These are phyloP conservation scores for Trilocha varians DNA, from an alignment of 2,888 invertebrate genomes.

Conservation along the genomic window DNA sequence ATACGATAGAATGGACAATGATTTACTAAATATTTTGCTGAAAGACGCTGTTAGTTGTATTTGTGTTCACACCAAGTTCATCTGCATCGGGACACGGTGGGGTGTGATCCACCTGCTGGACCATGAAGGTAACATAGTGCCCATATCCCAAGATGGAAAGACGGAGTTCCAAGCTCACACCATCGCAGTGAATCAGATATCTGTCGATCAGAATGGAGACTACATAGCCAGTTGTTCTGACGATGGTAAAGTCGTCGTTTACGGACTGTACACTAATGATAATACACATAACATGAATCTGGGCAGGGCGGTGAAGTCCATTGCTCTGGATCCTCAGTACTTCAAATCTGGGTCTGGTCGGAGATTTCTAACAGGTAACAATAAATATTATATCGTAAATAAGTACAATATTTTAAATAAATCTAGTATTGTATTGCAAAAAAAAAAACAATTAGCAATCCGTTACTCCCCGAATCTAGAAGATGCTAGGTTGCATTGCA, in stretches of 20 bases:
- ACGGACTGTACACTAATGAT: slow-evolving; percentile 89
- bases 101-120: slow-evolving; percentile 92
- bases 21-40: slow-evolving; percentile 86
- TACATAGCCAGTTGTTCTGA: slow-evolving; percentile 94
- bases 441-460: too few species aligned
- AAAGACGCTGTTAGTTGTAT: slow-evolving; percentile 91
- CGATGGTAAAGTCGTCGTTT: slow-evolving; percentile 89
- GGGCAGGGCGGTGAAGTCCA: slow-evolving; percentile 87
- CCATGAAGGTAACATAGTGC: slow-evolving; percentile 88
- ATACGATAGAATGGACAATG: slow-evolving; percentile 91
- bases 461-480: too few species aligned
- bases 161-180: slow-evolving; percentile 85
- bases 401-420: neutral
- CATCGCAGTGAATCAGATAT: slow-evolving; percentile 94
- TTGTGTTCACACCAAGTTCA: slow-evolving; percentile 94
- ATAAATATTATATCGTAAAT: neutral
- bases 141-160: slow-evolving; percentile 69
- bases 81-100: slow-evolving; percentile 94
- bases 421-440: too few species aligned
- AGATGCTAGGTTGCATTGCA: too few species aligned
- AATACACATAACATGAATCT: slow-evolving; percentile 85
- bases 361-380: slow-evolving; percentile 82
- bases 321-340: slow-evolving; percentile 89
- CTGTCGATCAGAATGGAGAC: slow-evolving; percentile 95
- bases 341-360: slow-evolving; percentile 82